These are phyloP conservation scores for Peromyscus attwateri DNA, from an alignment of 2,797 vertebrate genomes.

Conservation along the genomic window DNA sequence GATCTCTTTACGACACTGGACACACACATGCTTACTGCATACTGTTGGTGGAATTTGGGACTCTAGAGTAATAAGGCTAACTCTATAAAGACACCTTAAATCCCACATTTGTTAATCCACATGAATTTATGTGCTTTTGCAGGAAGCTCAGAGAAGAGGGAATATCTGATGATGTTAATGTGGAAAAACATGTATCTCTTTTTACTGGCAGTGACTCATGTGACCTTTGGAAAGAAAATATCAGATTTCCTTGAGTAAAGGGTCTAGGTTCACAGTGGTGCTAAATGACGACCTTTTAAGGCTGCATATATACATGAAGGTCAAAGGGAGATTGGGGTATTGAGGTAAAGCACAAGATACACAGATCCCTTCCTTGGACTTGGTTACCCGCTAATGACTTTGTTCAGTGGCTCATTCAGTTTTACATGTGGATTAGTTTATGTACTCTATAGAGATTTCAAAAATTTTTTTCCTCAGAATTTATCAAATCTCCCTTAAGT, in stretches of 20 bases:
- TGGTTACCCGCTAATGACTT: background rate
- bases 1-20: slow-evolving; percentile 60
- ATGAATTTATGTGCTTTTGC: background rate
- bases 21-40: background rate
- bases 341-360: background rate
- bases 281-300: slow-evolving; percentile 44
- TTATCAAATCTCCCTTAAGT: slow-evolving; percentile 43
- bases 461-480: slow-evolving; percentile 15
- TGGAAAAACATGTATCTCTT: background rate
- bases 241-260: background rate
- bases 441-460: background rate
- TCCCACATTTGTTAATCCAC: slow-evolving; percentile 28
- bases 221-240: background rate
- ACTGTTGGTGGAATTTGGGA: background rate
- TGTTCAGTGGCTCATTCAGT: background rate
- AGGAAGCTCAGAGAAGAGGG: slow-evolving; percentile 38
- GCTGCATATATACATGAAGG: background rate
- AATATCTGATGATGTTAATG: background rate
- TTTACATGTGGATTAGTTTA: background rate
- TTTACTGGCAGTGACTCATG: background rate
- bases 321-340: slow-evolving; percentile 12
- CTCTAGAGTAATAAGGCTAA: slow-evolving; percentile 37
- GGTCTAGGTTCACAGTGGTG: background rate
- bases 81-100: slow-evolving; percentile 41
- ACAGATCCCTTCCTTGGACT: background rate